Evolutionary conservation across 1,140 invertebrate genomes (phyloP).

Genomic region (Drosophila parabipectinata): DNA sequence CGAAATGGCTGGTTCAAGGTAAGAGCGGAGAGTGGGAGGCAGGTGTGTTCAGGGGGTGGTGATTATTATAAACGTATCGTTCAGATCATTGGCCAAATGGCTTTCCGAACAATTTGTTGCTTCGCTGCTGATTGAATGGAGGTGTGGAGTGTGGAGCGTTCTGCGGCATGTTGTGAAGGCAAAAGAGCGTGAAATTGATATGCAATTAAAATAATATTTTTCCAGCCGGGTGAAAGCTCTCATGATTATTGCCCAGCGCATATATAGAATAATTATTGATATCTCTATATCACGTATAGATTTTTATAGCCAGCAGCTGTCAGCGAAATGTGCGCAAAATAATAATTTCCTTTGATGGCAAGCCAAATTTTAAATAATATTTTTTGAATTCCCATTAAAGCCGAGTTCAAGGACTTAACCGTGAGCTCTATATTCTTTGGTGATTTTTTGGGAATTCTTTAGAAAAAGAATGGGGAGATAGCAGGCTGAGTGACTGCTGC

Average conservation of each 20-base stretch:
- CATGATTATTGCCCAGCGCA: constrained; percentile 27
- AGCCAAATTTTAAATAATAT: constrained; percentile 35
- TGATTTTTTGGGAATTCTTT: constrained; percentile 50
- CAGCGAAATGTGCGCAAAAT: constrained; percentile 63
- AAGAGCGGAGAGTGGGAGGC: neutral
- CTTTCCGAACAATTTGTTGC: constrained; percentile 66
- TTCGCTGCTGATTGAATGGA: constrained; percentile 40
- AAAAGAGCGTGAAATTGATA: constrained; percentile 75
- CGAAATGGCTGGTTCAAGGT: constrained; percentile 9
- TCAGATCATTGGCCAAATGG: constrained; percentile 71
- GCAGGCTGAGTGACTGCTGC: constrained; percentile 75
- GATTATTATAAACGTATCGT: constrained; percentile 57
- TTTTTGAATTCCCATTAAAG: constrained; percentile 50
- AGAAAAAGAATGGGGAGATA: constrained; percentile 25
- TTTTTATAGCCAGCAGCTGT: constrained; percentile 64
- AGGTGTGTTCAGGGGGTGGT: constrained; percentile 32
- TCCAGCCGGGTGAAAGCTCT: constrained; percentile 50
- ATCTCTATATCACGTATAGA: constrained; percentile 55
- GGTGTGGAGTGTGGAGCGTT: neutral
- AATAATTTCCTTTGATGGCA: constrained; percentile 48
- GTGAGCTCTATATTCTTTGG: constrained; percentile 25
- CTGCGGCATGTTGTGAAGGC: neutral
- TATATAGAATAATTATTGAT: constrained; percentile 47
- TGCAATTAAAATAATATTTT: constrained; percentile 80
- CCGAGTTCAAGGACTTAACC: constrained; percentile 28